phyloP scores from a whole-genome alignment of 2,797 vertebrate genomes.

The Capromys pilorides region DNA sequence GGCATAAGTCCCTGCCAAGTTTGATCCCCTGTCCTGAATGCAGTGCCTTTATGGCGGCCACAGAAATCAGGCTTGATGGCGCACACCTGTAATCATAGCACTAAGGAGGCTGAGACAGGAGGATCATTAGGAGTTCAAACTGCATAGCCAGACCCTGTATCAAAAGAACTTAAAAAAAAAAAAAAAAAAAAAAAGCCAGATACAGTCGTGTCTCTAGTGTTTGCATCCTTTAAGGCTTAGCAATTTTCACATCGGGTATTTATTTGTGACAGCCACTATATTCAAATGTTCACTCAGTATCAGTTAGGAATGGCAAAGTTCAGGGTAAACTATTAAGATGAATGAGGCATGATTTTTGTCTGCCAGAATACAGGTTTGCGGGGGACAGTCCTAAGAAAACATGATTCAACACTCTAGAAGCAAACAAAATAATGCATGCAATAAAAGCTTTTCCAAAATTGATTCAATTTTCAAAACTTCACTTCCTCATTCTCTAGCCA shows the following conservation, averaged over 20 bases:
- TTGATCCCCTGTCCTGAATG: no score
- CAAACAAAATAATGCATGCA: neutral
- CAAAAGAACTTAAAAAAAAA: no score
- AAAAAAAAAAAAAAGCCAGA: neutral
- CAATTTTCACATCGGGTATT: constrained; percentile 19
- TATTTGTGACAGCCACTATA: neutral
- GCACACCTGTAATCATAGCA: no score
- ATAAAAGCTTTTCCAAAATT: neutral
- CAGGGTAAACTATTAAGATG: neutral
- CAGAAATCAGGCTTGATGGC: no score
- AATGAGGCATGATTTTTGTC: neutral
- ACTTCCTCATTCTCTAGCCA: neutral
- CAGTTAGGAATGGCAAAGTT: neutral
- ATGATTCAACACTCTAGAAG: neutral
- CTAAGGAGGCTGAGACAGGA: no score
- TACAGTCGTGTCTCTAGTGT: neutral
- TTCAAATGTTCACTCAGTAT: constrained; percentile 11
- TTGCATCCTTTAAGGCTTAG: neutral
- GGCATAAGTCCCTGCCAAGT: no score
- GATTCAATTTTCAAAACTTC: constrained; percentile 37
- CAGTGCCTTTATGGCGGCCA: no score
- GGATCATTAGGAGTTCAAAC: no score
- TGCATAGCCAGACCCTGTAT: no score
- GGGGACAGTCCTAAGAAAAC: neutral
- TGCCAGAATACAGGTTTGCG: neutral